These are phyloP conservation scores for Felis chaus DNA, from an alignment of 2,113 vertebrate species.

Conservation along the genomic window DNA sequence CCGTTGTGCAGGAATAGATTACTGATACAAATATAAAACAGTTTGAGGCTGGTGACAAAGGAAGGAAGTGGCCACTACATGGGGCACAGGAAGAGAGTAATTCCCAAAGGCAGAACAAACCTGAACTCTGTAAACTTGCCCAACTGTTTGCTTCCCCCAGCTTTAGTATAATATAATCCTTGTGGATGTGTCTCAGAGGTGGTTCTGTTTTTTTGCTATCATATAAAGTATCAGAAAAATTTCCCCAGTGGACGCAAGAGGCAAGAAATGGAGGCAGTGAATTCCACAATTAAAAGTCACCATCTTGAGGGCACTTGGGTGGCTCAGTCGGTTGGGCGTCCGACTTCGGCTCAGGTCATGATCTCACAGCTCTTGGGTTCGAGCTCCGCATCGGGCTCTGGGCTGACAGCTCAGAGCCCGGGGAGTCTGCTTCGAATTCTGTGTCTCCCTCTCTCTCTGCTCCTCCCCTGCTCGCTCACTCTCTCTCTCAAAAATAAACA, in stretches of 20 bases:
- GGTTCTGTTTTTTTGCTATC: not conserved
- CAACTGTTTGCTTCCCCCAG: not conserved
- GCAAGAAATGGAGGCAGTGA: not conserved
- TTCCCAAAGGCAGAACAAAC: not conserved
- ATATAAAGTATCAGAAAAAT: not conserved
- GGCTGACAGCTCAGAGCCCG: too few species aligned
- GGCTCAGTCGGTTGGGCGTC: too few species aligned
- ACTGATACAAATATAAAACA: slow-evolving; percentile 20
- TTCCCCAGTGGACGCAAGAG: slow-evolving; percentile 25
- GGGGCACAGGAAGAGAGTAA: not conserved
- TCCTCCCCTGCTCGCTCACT: too few species aligned
- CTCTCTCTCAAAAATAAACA: too few species aligned
- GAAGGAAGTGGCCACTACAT: not conserved
- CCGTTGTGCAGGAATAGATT: not conserved
- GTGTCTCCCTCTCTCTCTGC: too few species aligned
- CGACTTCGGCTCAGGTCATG: too few species aligned
- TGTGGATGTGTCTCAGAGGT: not conserved
- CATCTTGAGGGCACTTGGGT: not conserved
- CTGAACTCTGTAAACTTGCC: not conserved
- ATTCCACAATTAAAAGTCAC: not conserved
- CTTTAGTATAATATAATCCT: not conserved
- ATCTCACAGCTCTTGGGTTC: too few species aligned
- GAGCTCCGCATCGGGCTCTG: too few species aligned
- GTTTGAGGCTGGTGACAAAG: not conserved
- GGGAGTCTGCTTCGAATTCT: too few species aligned